Evolutionary conservation across 2,888 invertebrate genomes (phyloP), one percentile per base, ranked within the genome.

Genomic region (Idaea straminata): DNA sequence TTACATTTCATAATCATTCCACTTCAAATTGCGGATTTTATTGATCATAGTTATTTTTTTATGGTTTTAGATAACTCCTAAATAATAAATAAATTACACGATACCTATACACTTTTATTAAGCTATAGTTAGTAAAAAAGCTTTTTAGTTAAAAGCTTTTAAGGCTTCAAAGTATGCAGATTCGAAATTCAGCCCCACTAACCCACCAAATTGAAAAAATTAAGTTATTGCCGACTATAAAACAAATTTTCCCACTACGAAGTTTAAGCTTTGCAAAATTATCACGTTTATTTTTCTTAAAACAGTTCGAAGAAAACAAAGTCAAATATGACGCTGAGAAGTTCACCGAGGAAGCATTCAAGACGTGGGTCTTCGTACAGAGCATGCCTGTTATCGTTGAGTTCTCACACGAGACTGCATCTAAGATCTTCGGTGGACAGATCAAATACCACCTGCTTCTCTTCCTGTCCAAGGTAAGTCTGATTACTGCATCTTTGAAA

Each of bases 391-490:
- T 97, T 72, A 95, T 99, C 73, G 97, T 98, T 65, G 99, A 99
- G 89, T 99, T 99, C 94, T 98, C 98, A 77, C 98, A 99, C 80
- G 98, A 99, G 88, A 98, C 98, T 38, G 99, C 99, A 13, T 97
- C 98, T 85, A 99, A 99, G 91, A 98, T 99, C 92, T 99, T 99
- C 86, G 98, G 99, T 64, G 99, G 99, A 76, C 97, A 98, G 69
- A 97, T 99, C 92, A 99, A 99, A 93, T 97, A 96, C 81, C 99
- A 99, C 91, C 95, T 99, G 75, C 94, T 99, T 71, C 92, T 99
- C 83, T 99, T 99, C 95, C 94, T 99, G 79, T 98, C 97, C 83
- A 98, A 98, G 93, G 93, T 93, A 81, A 85, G 64, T 66, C 66
- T 47, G 13, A 47, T 47, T 47, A 4, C 62, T 35, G 16, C 25